A percentile compares a stretch with the other conserved stretches of the same genome.
phyloP scores from a whole-genome alignment of 2,888 invertebrate genomes.

The Quadroppia sp. region DNA sequence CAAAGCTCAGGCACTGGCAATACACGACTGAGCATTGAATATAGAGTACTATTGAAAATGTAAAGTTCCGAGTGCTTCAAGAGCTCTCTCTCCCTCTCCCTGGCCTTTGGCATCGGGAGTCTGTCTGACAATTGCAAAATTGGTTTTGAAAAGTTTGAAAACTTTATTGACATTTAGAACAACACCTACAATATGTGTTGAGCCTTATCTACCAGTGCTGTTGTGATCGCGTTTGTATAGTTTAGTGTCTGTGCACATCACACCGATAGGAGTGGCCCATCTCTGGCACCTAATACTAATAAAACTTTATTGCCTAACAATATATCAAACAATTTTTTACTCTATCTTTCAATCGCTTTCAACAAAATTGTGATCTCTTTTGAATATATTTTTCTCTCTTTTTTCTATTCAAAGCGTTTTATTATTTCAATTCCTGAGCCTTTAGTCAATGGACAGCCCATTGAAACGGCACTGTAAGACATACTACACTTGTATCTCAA shows the following conservation, averaged over 20 bases:
- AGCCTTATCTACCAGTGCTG: not conserved
- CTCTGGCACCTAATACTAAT: slow-evolving; percentile 17
- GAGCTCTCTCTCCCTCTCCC: not conserved
- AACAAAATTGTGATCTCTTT: not conserved
- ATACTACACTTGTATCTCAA: too few relatives aligned
- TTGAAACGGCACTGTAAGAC: too few relatives aligned
- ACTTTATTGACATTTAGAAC: slow-evolving; percentile 22
- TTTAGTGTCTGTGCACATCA: not conserved
- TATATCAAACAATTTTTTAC: slow-evolving; percentile 2
- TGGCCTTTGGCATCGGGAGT: not conserved
- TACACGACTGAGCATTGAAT: not conserved
- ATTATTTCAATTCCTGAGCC: too few relatives aligned
- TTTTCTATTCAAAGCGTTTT: not conserved
- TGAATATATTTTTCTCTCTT: not conserved
- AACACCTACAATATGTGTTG: slow-evolving; percentile 5
- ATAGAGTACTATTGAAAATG: not conserved
- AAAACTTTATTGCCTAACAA: slow-evolving; percentile 20
- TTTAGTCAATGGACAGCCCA: too few relatives aligned
- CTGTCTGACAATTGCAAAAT: not conserved
- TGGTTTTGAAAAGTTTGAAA: slow-evolving; percentile 16
- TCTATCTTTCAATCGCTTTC: slow-evolving; percentile 6
- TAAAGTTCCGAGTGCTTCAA: not conserved
- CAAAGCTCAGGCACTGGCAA: not conserved
- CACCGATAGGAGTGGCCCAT: slow-evolving; percentile 1
- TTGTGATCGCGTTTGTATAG: not conserved